Conservation (phyloP, 2,113 vertebrate genomes). For the Aegithalos caudatus region DNA sequence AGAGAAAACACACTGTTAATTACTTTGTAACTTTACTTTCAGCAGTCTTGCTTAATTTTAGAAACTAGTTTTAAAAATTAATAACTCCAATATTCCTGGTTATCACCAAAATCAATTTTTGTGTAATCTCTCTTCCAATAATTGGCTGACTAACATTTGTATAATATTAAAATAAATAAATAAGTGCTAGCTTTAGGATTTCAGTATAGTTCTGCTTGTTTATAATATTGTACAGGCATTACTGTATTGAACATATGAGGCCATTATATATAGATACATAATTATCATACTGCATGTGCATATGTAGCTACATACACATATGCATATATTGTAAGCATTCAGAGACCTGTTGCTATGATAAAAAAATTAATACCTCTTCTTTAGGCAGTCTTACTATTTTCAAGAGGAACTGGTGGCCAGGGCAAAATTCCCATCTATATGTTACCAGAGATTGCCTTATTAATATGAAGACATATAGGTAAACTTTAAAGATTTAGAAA, state of each 20-base stretch:
- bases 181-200: neutral
- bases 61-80: neutral
- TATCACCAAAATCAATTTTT: neutral
- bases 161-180: neutral
- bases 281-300: neutral
- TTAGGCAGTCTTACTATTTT: neutral
- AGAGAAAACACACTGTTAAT: constrained; percentile 59
- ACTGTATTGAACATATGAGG: neutral
- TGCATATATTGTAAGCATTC: neutral
- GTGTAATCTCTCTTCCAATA: neutral
- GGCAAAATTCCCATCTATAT: neutral
- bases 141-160: neutral
- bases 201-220: neutral
- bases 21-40: constrained; percentile 52
- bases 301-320: neutral
- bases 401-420: neutral
- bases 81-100: neutral
- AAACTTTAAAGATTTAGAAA: neutral
- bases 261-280: neutral
- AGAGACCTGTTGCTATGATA: neutral
- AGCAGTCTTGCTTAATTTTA: neutral
- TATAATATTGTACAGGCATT: neutral
- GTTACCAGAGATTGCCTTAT: neutral
- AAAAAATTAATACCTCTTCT: neutral
- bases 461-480: neutral